Evolutionary conservation across 2,888 invertebrate species (phyloP).

Genomic region (Notodonta ziczac): DNA sequence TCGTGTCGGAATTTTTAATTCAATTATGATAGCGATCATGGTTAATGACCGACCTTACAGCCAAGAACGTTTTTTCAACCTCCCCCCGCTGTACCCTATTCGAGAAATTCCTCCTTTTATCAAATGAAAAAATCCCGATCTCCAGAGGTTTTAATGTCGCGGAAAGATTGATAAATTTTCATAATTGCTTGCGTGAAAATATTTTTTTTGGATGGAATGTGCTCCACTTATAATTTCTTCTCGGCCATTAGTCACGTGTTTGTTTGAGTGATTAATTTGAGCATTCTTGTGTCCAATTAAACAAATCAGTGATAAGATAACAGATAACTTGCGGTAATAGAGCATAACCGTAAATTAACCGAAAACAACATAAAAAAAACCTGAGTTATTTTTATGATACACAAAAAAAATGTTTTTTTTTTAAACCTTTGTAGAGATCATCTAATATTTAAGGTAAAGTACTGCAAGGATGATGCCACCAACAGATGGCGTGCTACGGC

Average conservation of each 20-base stretch:
- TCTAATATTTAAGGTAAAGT: too few relatives aligned
- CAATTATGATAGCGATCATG: slow-evolving; percentile 84
- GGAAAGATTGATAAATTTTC: slow-evolving; percentile 63
- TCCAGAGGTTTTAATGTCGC: slow-evolving; percentile 46
- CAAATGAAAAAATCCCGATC: slow-evolving; percentile 38
- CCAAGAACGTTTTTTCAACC: slow-evolving; percentile 62
- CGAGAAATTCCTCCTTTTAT: slow-evolving; percentile 33
- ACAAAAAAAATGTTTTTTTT: too few relatives aligned
- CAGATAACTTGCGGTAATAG: background rate
- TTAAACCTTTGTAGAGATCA: too few relatives aligned
- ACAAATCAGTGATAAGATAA: background rate
- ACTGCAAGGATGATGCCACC: too few relatives aligned
- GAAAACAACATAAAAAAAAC: too few relatives aligned
- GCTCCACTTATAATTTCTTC: background rate
- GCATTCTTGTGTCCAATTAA: background rate
- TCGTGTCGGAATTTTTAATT: slow-evolving; percentile 84
- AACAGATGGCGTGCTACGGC: too few relatives aligned
- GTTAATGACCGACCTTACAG: slow-evolving; percentile 77
- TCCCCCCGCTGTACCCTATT: slow-evolving; percentile 36
- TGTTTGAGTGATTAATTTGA: slow-evolving; percentile 2
- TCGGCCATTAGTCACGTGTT: background rate
- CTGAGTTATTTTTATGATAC: too few relatives aligned
- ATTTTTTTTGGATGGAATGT: slow-evolving; percentile 25
- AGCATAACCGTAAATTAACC: too few relatives aligned
- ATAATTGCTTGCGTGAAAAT: slow-evolving; percentile 55